Base-by-base conservation (phyloP, 2,113 vertebrate genomes). In the Corythaixoides concolor region DNA sequence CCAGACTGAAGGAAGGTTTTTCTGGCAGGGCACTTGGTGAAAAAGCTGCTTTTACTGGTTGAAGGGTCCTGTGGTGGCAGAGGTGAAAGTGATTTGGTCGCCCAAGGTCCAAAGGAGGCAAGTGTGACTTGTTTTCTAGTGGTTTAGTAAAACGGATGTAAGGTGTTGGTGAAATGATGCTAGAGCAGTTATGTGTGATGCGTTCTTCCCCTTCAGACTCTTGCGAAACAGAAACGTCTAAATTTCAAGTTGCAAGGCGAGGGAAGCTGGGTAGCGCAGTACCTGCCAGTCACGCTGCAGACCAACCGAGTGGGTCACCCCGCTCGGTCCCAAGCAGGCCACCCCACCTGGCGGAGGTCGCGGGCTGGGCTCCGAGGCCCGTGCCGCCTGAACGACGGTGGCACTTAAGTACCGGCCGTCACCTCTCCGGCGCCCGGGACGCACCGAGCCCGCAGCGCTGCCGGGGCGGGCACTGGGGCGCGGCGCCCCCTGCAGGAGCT, bases 161-260 rank as follows among this genome's bases (percentile, higher is more conserved):
- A 21, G n/a, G 15, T 4, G 41, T 19, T 6, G 86, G 33, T 13
- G 49, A 6, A 22, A 11, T 7, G 13, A 2, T 1, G 26, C 58
- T 8, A 6, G 5, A 22, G 62, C 80, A 12, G 80, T 18, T 9
- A 12, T 0, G 32, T 2, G 6, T 2, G 47, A 9, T 7, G 63
- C 5, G 5, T 12, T 49, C 66, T 5, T 12, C 24, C 26, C 10
- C 22, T 15, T 6, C 6, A 3, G 33, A 5, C 59, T 24, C 63
- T 5, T 2, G 1, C 0, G 17, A 9, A 52, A 11, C 26, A 22
- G 7, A 7, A 21, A 2, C 6, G 18, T 1, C 24, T 16, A 8
- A 7, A 12, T 2, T 2, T 8, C 27, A 9, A 35, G 41, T 1
- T 1, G 37, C 27, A 5, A 5, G 58, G 49, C 2, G 12, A 11